phyloP scores from a whole-genome alignment of 2,888 invertebrate genomes.

The Eilema depressum region DNA sequence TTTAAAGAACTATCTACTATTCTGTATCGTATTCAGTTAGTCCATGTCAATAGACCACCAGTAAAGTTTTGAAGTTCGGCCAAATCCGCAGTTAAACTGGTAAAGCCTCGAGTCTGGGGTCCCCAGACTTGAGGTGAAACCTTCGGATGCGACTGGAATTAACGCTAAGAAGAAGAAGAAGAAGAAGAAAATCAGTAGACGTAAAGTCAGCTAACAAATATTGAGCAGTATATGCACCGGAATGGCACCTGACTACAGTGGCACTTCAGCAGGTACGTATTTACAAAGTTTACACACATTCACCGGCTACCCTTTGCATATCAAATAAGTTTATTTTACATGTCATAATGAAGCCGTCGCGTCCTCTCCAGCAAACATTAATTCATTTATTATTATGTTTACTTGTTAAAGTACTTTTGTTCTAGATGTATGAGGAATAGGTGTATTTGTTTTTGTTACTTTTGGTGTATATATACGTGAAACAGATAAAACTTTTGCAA shows the following conservation, averaged over 20 bases:
- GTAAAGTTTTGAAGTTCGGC: no score
- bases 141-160: no score
- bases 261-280: constrained; percentile 19
- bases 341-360: constrained; percentile 30
- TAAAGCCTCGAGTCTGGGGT: no score
- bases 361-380: background rate
- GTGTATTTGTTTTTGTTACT: background rate
- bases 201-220: background rate
- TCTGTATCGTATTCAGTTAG: no score
- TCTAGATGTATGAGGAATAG: background rate
- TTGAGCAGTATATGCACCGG: background rate
- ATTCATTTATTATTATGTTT: background rate
- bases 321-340: constrained; percentile 41
- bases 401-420: background rate
- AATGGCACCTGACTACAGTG: no score
- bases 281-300: constrained; percentile 33
- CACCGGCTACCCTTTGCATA: constrained; percentile 35
- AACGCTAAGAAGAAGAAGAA: no score
- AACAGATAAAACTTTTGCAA: background rate
- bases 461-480: background rate
- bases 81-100: no score
- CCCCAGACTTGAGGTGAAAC: no score
- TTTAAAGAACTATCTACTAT: no score
- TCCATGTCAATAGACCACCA: no score
- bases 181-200: no score